phyloP scores from a whole-genome alignment of 2,797 vertebrate genomes.

The Cossypha polioptera region DNA sequence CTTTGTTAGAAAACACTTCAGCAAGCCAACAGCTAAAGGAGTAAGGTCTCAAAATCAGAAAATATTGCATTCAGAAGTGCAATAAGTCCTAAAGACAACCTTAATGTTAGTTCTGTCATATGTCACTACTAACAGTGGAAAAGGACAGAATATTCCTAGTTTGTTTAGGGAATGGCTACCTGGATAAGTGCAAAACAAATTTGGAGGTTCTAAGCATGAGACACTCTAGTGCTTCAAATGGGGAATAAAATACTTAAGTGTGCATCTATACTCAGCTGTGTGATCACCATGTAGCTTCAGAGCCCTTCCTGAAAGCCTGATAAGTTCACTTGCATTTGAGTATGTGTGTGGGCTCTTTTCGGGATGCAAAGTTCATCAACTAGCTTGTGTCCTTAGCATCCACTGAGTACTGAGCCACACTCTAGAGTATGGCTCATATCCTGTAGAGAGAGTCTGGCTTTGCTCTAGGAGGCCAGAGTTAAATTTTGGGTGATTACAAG shows the following conservation, averaged over 20 bases:
- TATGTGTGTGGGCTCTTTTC: neutral
- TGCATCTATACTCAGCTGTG: neutral
- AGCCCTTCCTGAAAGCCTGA: neutral
- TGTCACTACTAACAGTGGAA: neutral
- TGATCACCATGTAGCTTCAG: neutral
- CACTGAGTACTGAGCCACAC: neutral
- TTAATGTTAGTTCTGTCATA: neutral
- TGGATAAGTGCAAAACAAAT: neutral
- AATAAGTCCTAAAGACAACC: neutral
- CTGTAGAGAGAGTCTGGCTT: neutral
- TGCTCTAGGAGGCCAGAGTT: neutral
- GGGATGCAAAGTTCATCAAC: neutral
- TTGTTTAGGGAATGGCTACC: neutral
- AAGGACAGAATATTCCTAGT: neutral
- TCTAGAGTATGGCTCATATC: neutral
- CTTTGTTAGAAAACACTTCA: neutral
- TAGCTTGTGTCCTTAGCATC: neutral
- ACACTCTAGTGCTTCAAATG: neutral
- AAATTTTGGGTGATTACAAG: neutral
- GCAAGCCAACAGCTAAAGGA: neutral
- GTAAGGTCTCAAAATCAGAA: neutral
- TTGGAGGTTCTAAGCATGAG: neutral
- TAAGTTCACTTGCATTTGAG: neutral
- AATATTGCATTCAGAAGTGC: neutral
- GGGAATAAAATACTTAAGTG: neutral